Base-by-base conservation (phyloP, 1,140 invertebrate species). In the Bradysia coprophila region DNA sequence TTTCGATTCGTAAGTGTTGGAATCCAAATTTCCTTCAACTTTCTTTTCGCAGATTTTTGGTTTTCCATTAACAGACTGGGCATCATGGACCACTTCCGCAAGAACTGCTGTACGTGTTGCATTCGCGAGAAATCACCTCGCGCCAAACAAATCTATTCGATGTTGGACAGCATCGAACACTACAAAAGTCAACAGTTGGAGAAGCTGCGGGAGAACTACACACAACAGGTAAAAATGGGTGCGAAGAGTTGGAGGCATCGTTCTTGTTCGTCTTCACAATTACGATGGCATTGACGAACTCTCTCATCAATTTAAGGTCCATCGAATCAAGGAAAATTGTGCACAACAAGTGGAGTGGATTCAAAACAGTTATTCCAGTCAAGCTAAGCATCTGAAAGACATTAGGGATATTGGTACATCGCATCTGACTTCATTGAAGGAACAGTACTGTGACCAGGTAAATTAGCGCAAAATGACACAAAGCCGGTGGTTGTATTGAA, bases 391-490 rank as follows among this genome's bases (percentile, higher is more conserved):
- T 59, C 67, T 94, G 15, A 73, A 78, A 44, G 88, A 91, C 50
- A 86, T 95, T 45, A 67, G 85, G 38, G 86, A 94, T 50, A 92
- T 90, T 53, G 89, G 91, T 4, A 81, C 82, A 4, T 81, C 77
- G 52, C 89, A 85, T 61, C 56, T 94, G 40, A 81, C 81, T 8
- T 71, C 81, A 1, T 68, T 94, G 41, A 72, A 81, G 50, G 89
- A 91, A 56, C 89, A 93, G 54, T 95, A 94, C 63, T 81, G 82
- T 49, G 86, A 90, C 59, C 85, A 90, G 75, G 84, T 85, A 68
- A 23, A 21, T 13, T 4, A 10, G 33, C n/a, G n/a, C n/a, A n/a
- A n/a, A n/a, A n/a, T n/a, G 37, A 18, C 34, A 21, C 32, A n/a
- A n/a, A n/a, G n/a, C n/a, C n/a, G n/a, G n/a, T n/a, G n/a, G n/a